Conservation (phyloP, 2,797 vertebrate genomes). For the Phataginus tetradactyla region DNA sequence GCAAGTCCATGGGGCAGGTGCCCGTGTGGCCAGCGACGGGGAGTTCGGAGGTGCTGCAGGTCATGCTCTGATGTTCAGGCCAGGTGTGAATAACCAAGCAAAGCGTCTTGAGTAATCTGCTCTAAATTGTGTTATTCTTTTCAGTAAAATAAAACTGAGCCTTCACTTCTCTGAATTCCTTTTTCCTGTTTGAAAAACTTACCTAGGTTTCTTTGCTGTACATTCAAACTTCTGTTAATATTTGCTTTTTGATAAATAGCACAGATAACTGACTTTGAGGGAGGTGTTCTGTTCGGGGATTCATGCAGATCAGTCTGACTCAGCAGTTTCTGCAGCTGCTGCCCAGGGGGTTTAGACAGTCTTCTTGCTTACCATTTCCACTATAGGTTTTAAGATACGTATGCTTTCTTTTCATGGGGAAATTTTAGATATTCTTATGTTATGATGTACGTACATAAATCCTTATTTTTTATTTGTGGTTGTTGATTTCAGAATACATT, state of each 20-base stretch:
- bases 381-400: not conserved
- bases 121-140: not conserved
- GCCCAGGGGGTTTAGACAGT: not conserved
- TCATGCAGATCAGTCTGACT: not conserved
- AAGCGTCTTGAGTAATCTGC: not conserved
- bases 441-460: not conserved
- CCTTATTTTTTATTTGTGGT: conserved; percentile 60
- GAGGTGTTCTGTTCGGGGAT: not conserved
- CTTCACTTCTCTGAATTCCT: not conserved
- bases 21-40: not conserved
- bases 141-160: not conserved
- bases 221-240: not conserved
- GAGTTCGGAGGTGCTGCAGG: not conserved
- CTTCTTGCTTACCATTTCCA: not conserved
- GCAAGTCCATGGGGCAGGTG: not conserved
- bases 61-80: not conserved
- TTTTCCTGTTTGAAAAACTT: conserved; percentile 42
- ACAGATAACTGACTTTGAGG: not conserved
- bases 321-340: not conserved
- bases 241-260: not conserved
- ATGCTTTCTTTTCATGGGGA: not conserved
- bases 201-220: not conserved
- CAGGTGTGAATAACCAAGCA: not conserved
- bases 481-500: conserved; percentile 94
- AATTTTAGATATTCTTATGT: not conserved